These are phyloP conservation scores for Caenorhabditis wallacei DNA, from an alignment of 2,888 invertebrate species.

Conservation along the genomic window DNA sequence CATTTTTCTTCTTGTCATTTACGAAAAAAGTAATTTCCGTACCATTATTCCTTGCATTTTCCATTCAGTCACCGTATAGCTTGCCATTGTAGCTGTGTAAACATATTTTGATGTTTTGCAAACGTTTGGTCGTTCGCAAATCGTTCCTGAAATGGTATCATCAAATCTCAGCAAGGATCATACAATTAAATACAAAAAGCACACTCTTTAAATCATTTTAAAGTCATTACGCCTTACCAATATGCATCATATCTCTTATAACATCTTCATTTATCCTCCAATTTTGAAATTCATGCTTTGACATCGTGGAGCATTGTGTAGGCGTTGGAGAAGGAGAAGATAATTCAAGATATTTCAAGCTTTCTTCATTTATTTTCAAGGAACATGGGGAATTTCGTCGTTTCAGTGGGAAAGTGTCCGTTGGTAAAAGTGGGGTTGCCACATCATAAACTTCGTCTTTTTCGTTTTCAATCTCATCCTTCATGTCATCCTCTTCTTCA, in stretches of 20 bases:
- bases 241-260: conserved; percentile 63
- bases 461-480: neutral
- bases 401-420: conserved; percentile 48
- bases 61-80: conserved; percentile 62
- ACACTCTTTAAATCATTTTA: conserved; percentile 22
- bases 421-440: conserved; percentile 42
- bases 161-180: no score
- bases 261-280: conserved; percentile 57
- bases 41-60: conserved; percentile 31
- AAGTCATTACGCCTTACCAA: no score
- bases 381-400: conserved; percentile 38
- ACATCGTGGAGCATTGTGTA: conserved; percentile 33
- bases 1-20: no score
- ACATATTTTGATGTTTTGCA: conserved; percentile 59
- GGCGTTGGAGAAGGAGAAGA: conserved; percentile 40
- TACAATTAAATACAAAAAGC: neutral
- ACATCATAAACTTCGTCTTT: conserved; percentile 37
- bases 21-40: neutral
- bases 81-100: conserved; percentile 59
- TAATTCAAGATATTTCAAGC: conserved; percentile 20
- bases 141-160: conserved; percentile 48
- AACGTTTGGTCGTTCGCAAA: conserved; percentile 48
- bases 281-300: conserved; percentile 52
- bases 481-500: conserved; percentile 1
- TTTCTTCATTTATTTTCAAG: conserved; percentile 35